Evolutionary conservation across 2,113 vertebrate genomes (phyloP).

Genomic region (Syngnathoides biaculeatus): DNA sequence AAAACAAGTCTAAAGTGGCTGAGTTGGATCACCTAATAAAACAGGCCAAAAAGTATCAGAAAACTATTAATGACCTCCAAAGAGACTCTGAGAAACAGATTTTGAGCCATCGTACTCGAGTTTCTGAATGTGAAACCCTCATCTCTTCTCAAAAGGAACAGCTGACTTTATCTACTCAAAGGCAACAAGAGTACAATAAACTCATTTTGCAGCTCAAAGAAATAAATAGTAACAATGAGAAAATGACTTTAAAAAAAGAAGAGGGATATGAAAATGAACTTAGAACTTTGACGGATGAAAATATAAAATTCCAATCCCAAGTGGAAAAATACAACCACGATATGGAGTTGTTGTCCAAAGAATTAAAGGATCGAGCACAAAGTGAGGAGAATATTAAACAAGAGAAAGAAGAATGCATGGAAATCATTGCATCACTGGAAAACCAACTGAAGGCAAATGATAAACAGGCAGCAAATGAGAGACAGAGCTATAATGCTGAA

Average conservation of each 20-base stretch:
- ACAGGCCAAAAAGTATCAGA: slow-evolving; percentile 69
- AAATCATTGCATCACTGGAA: slow-evolving; percentile 69
- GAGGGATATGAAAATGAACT: slow-evolving; percentile 74
- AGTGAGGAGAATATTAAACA: slow-evolving; percentile 54
- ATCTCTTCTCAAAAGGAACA: slow-evolving; percentile 78
- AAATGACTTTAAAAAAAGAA: slow-evolving; percentile 68
- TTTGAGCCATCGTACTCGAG: slow-evolving; percentile 57
- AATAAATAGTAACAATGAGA: slow-evolving; percentile 52
- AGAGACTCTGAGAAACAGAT: slow-evolving; percentile 72
- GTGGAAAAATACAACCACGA: slow-evolving; percentile 68
- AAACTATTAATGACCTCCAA: slow-evolving; percentile 72
- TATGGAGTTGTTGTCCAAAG: slow-evolving; percentile 61
- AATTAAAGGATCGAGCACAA: slow-evolving; percentile 60
- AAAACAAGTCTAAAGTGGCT: slow-evolving; percentile 66
- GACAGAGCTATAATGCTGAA: slow-evolving; percentile 57
- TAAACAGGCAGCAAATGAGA: slow-evolving; percentile 61
- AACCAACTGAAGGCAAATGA: slow-evolving; percentile 55
- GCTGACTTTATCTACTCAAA: slow-evolving; percentile 58
- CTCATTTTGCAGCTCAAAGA: slow-evolving; percentile 70
- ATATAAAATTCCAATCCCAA: slow-evolving; percentile 74
- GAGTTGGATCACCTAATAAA: slow-evolving; percentile 72
- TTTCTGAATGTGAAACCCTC: slow-evolving; percentile 73
- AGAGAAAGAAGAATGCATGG: slow-evolving; percentile 65
- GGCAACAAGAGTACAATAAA: slow-evolving; percentile 64
- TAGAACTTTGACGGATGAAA: slow-evolving; percentile 76